Conservation (phyloP, 2,797 vertebrate genomes). For the Intellagama lesueurii region DNA sequence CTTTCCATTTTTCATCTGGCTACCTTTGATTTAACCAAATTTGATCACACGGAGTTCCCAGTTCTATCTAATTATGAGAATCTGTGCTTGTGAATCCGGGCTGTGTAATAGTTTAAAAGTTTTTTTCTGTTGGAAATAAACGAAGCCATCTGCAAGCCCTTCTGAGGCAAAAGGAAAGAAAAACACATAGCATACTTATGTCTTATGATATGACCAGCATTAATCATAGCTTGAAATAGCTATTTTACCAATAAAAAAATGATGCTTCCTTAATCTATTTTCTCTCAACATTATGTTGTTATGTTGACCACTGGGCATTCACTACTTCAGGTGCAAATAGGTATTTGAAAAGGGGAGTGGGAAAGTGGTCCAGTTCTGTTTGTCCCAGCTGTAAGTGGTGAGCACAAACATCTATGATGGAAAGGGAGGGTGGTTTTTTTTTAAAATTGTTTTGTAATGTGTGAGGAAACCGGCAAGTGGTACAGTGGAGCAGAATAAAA, state of each 20-base stretch:
- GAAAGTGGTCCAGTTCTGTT: no score
- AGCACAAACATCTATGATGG: background rate
- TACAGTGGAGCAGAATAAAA: constrained; percentile 1
- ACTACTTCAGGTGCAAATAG: no score
- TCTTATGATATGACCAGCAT: background rate
- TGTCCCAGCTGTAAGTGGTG: no score
- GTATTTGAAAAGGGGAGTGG: no score
- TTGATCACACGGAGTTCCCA: no score
- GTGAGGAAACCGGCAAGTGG: background rate
- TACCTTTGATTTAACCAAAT: background rate
- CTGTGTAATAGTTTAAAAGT: background rate
- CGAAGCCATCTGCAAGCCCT: background rate
- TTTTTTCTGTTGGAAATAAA: background rate
- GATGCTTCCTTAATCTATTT: background rate
- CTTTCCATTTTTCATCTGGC: background rate
- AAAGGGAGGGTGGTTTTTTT: background rate
- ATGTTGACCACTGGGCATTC: background rate
- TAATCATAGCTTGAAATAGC: background rate
- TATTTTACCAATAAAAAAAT: background rate
- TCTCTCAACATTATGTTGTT: background rate
- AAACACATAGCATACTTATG: background rate
- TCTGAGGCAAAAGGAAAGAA: background rate
- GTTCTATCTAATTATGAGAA: no score
- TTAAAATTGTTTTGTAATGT: background rate
- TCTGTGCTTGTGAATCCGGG: no score